Evolutionary conservation across 2,888 invertebrate species (phyloP).

Genomic region (Lydus trimaculatus): DNA sequence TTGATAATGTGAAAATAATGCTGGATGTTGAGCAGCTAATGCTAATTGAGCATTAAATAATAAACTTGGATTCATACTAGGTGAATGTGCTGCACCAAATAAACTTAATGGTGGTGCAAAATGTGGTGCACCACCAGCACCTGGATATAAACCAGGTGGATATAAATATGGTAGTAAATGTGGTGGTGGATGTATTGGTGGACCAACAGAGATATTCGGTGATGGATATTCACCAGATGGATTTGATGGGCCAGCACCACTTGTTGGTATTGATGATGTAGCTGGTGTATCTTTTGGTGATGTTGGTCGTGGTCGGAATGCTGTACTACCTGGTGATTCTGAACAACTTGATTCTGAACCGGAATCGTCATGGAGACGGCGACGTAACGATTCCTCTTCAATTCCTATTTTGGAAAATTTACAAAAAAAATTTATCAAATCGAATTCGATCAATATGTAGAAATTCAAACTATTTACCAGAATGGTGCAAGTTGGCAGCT

Average conservation of each 20-base stretch:
- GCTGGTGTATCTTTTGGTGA: constrained; percentile 59
- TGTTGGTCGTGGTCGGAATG: constrained; percentile 58
- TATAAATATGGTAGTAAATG: constrained; percentile 91
- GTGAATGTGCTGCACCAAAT: constrained; percentile 68
- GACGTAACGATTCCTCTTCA: constrained; percentile 63
- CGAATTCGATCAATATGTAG: neutral
- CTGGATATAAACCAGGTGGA: constrained; percentile 86
- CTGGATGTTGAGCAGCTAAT: constrained; percentile 86
- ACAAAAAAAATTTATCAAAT: no score
- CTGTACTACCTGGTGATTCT: constrained; percentile 64
- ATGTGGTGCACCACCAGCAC: constrained; percentile 65
- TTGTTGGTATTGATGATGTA: constrained; percentile 62
- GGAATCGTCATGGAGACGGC: constrained; percentile 70
- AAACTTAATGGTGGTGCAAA: constrained; percentile 76
- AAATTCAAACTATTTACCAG: constrained; percentile 41
- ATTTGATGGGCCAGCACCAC: constrained; percentile 60
- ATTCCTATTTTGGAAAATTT: no score
- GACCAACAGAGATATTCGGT: constrained; percentile 93
- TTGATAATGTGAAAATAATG: constrained; percentile 74
- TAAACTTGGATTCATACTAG: constrained; percentile 80
- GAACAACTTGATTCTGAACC: constrained; percentile 79
- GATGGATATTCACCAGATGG: constrained; percentile 74
- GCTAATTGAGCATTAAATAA: constrained; percentile 90
- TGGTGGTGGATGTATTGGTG: constrained; percentile 90
- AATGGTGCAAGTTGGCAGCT: constrained; percentile 51